phyloP scores from a whole-genome alignment of 2,113 vertebrate genomes.

The Anthoscopus minutus region DNA sequence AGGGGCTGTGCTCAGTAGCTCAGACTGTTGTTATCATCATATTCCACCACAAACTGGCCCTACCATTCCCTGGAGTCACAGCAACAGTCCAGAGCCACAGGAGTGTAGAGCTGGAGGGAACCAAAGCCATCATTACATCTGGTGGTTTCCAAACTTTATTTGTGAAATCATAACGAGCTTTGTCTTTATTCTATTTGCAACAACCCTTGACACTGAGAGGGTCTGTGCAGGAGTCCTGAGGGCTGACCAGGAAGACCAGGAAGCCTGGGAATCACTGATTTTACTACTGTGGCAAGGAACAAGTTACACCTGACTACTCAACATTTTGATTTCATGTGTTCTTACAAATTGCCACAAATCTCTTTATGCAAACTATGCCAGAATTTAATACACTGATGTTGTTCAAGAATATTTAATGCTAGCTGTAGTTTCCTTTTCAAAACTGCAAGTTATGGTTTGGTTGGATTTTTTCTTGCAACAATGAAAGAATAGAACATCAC shows the following conservation, averaged over 20 bases:
- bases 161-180: accelerated
- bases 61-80: neutral
- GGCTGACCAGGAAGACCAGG: neutral
- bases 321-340: neutral
- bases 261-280: neutral
- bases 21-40: neutral
- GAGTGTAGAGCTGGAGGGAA: neutral
- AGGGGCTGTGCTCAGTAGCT: neutral
- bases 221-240: neutral
- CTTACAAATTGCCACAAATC: neutral
- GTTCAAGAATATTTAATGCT: neutral
- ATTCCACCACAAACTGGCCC: neutral
- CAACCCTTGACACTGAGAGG: neutral
- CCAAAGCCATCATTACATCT: neutral
- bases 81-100: neutral
- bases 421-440: neutral
- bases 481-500: neutral
- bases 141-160: neutral
- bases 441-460: neutral
- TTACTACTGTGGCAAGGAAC: neutral
- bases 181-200: neutral
- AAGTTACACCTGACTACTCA: neutral
- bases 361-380: neutral
- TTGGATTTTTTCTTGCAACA: neutral
- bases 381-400: neutral